These are phyloP conservation scores for Cricetomys ansorgei DNA, from an alignment of 2,113 vertebrate species.

Conservation along the genomic window DNA sequence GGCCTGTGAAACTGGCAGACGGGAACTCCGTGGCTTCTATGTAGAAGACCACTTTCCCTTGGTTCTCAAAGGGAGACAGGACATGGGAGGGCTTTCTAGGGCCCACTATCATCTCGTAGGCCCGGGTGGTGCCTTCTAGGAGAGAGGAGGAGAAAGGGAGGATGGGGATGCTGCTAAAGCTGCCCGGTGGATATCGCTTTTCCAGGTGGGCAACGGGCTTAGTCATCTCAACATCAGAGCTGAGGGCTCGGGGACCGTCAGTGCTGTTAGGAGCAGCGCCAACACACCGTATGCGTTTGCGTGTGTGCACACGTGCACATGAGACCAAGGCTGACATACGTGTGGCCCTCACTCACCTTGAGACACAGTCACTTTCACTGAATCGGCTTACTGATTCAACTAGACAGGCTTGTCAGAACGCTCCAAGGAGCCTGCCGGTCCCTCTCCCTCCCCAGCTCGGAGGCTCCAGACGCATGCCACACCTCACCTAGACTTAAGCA, in stretches of 20 bases:
- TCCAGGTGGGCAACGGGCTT: neutral
- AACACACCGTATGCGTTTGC: rapidly evolving
- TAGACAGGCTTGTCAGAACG: too few species aligned
- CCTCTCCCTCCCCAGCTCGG: neutral
- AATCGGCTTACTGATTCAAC: neutral
- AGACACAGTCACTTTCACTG: neutral
- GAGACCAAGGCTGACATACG: neutral
- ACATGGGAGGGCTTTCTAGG: slow-evolving; percentile 29
- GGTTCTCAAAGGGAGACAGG: neutral
- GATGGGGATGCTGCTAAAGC: too few species aligned
- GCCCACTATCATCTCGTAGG: slow-evolving; percentile 70
- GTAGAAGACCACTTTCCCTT: slow-evolving; percentile 84
- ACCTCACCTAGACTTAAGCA: neutral
- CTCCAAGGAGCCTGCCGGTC: neutral
- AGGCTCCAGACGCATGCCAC: neutral
- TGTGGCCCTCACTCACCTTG: neutral
- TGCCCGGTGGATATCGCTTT: rapidly evolving
- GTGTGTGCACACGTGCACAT: too few species aligned
- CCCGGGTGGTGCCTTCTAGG: neutral
- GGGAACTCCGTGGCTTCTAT: slow-evolving; percentile 92
- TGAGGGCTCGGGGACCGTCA: neutral
- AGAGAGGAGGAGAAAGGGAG: neutral
- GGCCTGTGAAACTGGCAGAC: slow-evolving; percentile 87
- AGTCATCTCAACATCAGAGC: too few species aligned
- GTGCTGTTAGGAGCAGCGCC: too few species aligned